Percentiles rank a stretch among this genome's conserved stretches.
These are phyloP conservation scores for Sarcophaga caerulescens DNA, from an alignment of 2,888 invertebrate species.

Conservation along the genomic window DNA sequence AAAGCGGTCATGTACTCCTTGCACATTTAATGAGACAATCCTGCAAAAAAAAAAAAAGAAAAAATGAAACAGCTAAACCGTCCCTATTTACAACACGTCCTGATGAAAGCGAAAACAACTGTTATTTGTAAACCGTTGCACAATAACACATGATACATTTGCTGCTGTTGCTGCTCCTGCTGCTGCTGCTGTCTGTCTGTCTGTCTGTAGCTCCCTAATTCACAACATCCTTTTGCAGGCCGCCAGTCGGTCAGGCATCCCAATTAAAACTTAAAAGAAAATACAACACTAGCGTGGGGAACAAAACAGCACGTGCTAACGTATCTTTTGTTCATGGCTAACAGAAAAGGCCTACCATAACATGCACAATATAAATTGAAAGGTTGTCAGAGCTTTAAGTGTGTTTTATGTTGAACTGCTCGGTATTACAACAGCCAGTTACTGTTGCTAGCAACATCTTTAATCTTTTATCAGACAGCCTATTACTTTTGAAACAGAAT, in stretches of 20 bases:
- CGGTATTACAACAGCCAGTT: conserved; percentile 20
- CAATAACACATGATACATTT: conserved; percentile 60
- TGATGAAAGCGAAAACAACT: conserved; percentile 51
- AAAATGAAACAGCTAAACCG: neutral
- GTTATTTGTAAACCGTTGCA: conserved; percentile 38
- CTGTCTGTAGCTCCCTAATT: conserved; percentile 12
- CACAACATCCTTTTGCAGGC: conserved; percentile 61
- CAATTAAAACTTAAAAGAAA: conserved; percentile 59
- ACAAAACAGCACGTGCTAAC: conserved; percentile 56
- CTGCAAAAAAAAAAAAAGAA: conserved; percentile 15
- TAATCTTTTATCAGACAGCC: conserved; percentile 60
- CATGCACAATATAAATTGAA: neutral
- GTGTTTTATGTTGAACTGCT: conserved; percentile 16
- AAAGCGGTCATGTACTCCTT: conserved; percentile 10
- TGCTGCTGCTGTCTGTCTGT: conserved; percentile 1
- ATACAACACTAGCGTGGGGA: neutral
- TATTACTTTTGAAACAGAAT: conserved; percentile 39
- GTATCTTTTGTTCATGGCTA: conserved; percentile 35
- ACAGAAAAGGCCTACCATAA: neutral
- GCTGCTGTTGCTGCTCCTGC: conserved; percentile 36
- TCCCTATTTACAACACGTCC: neutral
- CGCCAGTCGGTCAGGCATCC: conserved; percentile 41
- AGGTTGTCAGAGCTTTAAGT: neutral
- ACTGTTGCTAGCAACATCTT: conserved; percentile 42
- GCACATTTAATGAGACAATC: conserved; percentile 3